Conservation (phyloP, 2,888 invertebrate species). For the Acleris sparsana region DNA sequence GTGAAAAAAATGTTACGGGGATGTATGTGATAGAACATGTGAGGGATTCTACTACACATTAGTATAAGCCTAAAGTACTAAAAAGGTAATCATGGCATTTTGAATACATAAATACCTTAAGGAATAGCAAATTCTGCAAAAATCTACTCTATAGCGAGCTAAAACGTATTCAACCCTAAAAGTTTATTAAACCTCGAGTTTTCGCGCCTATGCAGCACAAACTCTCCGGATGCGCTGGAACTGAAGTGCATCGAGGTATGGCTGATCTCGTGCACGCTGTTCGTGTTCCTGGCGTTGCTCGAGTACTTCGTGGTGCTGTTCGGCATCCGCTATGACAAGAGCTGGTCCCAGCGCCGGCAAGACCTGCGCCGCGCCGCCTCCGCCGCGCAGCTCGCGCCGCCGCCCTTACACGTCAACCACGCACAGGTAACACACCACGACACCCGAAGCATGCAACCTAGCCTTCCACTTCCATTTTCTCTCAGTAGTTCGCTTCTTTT, state of each 20-base stretch:
- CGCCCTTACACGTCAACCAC: conserved; percentile 74
- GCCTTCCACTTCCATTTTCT: conserved; percentile 30
- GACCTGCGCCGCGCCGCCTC: conserved; percentile 73
- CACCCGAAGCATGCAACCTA: conserved; percentile 21
- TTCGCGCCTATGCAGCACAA: conserved; percentile 75
- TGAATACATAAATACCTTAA: too few species aligned
- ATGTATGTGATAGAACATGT: too few species aligned
- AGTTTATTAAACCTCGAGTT: not conserved
- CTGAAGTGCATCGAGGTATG: conserved; percentile 86
- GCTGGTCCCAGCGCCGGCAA: conserved; percentile 81
- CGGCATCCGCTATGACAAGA: conserved; percentile 86
- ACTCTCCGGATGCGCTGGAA: conserved; percentile 85
- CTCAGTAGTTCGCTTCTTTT: conserved; percentile 31
- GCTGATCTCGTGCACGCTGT: conserved; percentile 86
- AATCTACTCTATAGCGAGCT: too few species aligned
- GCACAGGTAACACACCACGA: conserved; percentile 59
- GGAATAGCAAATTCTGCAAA: too few species aligned
- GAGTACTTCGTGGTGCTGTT: conserved; percentile 86
- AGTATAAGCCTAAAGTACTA: too few species aligned
- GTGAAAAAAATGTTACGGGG: too few species aligned
- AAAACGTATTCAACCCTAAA: too few species aligned
- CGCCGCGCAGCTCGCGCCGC: conserved; percentile 71
- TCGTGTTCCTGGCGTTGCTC: conserved; percentile 85
- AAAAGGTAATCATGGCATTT: too few species aligned
- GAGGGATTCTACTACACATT: too few species aligned